Evolutionary conservation across 1,140 invertebrate species (phyloP), one percentile per base, ranked within the genome.

Genomic region (Drosophila kanapiae): DNA sequence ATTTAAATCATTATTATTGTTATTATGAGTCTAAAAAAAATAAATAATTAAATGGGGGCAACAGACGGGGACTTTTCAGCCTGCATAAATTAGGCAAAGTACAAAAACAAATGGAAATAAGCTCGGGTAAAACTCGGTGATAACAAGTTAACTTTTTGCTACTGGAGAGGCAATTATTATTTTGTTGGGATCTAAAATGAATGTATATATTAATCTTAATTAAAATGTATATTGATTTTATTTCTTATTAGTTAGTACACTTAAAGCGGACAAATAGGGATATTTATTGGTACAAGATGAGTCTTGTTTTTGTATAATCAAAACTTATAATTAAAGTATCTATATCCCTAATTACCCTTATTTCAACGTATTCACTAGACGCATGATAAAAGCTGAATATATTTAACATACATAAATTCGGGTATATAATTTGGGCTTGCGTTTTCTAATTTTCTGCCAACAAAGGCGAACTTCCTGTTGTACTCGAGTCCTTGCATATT

Each of bases 81-180:
- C 38, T 60, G 79, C 74, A 82, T 82, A 82, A 82, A 82, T 82
- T 82, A 77, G 29, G 37, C 18, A 18, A 74, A 74, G 67, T 4
- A 9, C n/a, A 60, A 16, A 47, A 35, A 59, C 67, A 71, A 57
- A 53, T 43, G 38, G 6, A 53, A 56, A 56, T 38, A 69, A 47
- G 33, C 7, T 16, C 5, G n/a, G 6, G n/a, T 48, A 37, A 62
- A 57, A 45, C 35, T 62, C 27, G 10, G 11, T 9, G 33, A 67
- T 38, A 67, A 72, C n/a, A 49, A 51, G 35, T 49, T 23, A 37
- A 51, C 33, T 72, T 72, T 64, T 67, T 54, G 64, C 47, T 53
- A 54, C 45, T 48, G 78, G 80, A 47, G 64, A 75, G 45, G 43
- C 61, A 70, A 71, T 48, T 9, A 27, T 33, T 69, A 3, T 7